These are phyloP conservation scores for Lepidonotus clava DNA, from an alignment of 2,888 invertebrate genomes.

Conservation along the genomic window DNA sequence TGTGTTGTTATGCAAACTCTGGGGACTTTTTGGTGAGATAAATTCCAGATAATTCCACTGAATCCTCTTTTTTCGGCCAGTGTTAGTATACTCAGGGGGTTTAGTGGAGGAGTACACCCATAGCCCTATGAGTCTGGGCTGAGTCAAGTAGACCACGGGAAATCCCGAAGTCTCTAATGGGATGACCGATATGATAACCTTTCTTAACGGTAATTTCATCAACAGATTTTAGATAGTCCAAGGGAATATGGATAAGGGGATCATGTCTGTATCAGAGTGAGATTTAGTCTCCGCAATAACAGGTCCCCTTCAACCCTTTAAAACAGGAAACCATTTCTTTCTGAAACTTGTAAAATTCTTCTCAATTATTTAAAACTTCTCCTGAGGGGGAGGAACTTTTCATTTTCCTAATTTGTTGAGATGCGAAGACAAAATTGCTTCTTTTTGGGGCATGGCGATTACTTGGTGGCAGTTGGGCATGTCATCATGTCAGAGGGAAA, in stretches of 20 bases:
- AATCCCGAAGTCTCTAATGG: constrained; percentile 4
- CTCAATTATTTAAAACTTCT: background rate
- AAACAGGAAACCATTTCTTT: background rate
- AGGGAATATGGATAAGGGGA: background rate
- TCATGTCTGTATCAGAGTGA: background rate
- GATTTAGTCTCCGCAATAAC: background rate
- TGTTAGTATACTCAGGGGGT: background rate
- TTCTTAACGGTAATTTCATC: constrained; percentile 11
- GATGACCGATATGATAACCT: constrained; percentile 36
- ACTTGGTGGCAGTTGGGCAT: constrained; percentile 20
- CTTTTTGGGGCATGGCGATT: constrained; percentile 6
- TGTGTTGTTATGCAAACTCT: constrained; percentile 17
- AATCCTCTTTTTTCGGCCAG: constrained; percentile 24
- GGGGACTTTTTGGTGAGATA: constrained; percentile 4
- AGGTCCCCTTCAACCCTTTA: background rate
- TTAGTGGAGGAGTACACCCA: background rate
- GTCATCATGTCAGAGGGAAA: constrained; percentile 28
- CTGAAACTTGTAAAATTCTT: background rate
- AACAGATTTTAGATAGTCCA: background rate
- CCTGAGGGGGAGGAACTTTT: constrained; percentile 32
- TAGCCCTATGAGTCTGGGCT: background rate
- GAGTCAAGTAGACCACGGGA: constrained; percentile 32
- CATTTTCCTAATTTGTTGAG: constrained; percentile 48
- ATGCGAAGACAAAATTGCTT: constrained; percentile 30
- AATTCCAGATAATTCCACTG: constrained; percentile 35